Evolutionary conservation across 1,140 invertebrate species (phyloP), one percentile per base, ranked within the genome.

Genomic region (Halesus radiatus): DNA sequence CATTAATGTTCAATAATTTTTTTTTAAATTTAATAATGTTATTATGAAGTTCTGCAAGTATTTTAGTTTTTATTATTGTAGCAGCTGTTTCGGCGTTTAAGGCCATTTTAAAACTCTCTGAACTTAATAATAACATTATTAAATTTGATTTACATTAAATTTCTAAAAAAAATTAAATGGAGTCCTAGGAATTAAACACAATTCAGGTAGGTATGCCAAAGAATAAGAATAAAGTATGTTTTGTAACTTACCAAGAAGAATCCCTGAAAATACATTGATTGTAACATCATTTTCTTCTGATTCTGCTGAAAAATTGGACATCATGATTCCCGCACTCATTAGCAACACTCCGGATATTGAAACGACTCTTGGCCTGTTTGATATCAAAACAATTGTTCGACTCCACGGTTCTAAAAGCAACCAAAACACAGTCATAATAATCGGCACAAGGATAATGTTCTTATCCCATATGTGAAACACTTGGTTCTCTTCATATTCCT

Each of bases 381-480:
- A 90, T 68, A 90, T 85, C 76, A 88, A 89, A 66, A 91, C 87
- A 15, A 92, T 87, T 32, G 88, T 87, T 23, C 85, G 85, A 54
- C 90, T 90, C 92, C 91, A 92, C 56, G 91, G 91, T 84, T 92
- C 91, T 84, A 88, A 78, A 0, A 90, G 84, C 1, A 89, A 84
- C 77, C 87, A 88, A 81, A 92, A 91, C 3, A 91, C 89, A 22
- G 88, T 86, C 80, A 90, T 87, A 22, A 92, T 85, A 83, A 92
- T 88, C 8, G 91, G 91, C 20, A 91, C 90, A 23, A 91, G 81
- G 3, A 88, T 87, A 76, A 92, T 87, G 81, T 91, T 89, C 58
- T 89, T 85, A 52, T 88, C 88, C 89, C 91, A 91, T 82, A 92
- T 83, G 29, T 83, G 85, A 79, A 87, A 85, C 80, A 84, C 81